Evolutionary conservation across 1,140 invertebrate species (phyloP), one percentile per base, ranked within the genome.

Genomic region (Wiebesia pumilae): DNA sequence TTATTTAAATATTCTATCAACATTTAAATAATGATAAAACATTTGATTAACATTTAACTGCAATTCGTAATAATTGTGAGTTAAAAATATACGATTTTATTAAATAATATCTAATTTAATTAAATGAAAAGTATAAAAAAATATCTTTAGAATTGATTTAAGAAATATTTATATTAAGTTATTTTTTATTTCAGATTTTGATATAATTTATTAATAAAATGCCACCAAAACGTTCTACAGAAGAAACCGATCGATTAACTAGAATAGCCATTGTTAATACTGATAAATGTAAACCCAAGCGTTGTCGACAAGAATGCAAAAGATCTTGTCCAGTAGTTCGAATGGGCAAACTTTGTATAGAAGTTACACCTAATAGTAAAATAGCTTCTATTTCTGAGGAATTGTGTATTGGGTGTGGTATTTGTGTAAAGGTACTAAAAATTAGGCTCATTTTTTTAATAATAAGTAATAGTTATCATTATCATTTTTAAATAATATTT

Each of bases 271-370:
- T 99, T 91, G 98, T 99, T 75, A 99, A 98, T 94, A 96, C 96
- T 84, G 99, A 99, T 94, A 98, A 98, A 91, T 99, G 99, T 94
- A 99, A 99, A 94, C 99, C 99, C 0, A 99, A 99, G 94, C 95
- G 99, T 96, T 99, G 99, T 94, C 96, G 98, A 82, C 98, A 99
- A 94, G 99, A 99, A 93, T 99, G 99, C 94, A 99, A 99, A 93
- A 98, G 98, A 91, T 98, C 97, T 71, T 99, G 99, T 94, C 99
- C 99, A 14, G 99, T 99, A 79, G 98, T 99, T 71, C 95, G 98
- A 90, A 99, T 99, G 97, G 99, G 99, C 91, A 99, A 99, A 95
- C 95, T 99, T 33, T 99, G 99, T 93, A 99, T 99, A 91, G 99
- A 99, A 96, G 99, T 99, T 33, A 96, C 96, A 43, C 97, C 98